These are phyloP conservation scores for Callocephalon fimbriatum DNA, from an alignment of 2,113 vertebrate genomes.

Conservation along the genomic window DNA sequence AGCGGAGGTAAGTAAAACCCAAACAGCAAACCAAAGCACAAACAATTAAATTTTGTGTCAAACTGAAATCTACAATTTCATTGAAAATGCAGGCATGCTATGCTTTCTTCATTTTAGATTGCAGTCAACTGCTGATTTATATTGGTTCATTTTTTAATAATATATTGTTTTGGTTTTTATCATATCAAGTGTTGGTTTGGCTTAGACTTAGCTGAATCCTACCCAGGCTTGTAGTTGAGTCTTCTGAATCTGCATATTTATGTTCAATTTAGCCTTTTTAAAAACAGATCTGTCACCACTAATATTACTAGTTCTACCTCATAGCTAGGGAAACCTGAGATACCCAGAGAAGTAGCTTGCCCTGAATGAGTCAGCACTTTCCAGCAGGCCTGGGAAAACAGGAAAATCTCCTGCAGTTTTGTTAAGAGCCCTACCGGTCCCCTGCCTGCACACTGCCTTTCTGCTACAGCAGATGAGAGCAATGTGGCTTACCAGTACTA, in stretches of 20 bases:
- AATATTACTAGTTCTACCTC: background rate
- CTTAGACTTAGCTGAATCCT: background rate
- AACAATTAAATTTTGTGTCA: background rate
- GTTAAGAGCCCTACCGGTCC: background rate
- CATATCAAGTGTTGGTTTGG: background rate
- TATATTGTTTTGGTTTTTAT: background rate
- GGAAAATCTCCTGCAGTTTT: background rate
- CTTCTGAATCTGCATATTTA: background rate
- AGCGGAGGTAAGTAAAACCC: background rate
- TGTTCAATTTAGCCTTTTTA: background rate
- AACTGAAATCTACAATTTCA: background rate
- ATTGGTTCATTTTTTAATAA: background rate
- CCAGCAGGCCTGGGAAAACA: background rate
- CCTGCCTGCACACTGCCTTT: background rate
- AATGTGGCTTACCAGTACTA: background rate
- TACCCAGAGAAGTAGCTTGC: background rate
- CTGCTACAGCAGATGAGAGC: background rate
- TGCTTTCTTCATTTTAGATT: background rate
- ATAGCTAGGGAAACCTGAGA: background rate
- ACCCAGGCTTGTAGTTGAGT: background rate
- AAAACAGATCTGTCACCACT: background rate
- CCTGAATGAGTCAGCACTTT: background rate
- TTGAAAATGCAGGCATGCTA: background rate
- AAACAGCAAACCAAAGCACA: background rate
- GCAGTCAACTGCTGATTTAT: background rate